These are phyloP conservation scores for Lasioglossum zephyrum DNA, from an alignment of 2,888 invertebrate species.

Conservation along the genomic window DNA sequence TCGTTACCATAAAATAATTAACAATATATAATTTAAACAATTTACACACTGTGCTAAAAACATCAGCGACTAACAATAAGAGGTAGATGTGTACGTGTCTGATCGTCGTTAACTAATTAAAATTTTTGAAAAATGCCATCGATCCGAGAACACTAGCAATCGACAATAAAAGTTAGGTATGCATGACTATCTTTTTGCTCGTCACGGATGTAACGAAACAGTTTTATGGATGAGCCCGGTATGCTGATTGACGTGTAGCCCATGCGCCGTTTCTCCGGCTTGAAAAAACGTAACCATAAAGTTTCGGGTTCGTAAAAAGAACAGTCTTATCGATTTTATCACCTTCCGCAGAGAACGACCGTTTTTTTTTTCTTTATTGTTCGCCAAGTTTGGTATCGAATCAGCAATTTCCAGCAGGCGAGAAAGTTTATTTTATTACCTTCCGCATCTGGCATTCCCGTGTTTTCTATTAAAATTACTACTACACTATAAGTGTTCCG, in stretches of 20 bases:
- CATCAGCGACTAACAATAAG: background rate
- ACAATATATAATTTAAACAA: background rate
- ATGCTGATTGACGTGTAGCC: background rate
- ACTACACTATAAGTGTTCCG: background rate
- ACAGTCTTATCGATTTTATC: slow-evolving; percentile 6
- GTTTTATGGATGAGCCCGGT: slow-evolving; percentile 2
- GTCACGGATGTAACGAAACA: background rate
- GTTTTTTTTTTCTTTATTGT: background rate
- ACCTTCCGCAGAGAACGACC: background rate
- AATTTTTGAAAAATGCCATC: background rate
- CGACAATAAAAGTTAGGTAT: background rate
- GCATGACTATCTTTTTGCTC: background rate
- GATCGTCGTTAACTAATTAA: background rate
- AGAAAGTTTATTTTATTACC: background rate
- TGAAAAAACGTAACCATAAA: slow-evolving; percentile 2
- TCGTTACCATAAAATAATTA: background rate
- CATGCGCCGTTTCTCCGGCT: background rate
- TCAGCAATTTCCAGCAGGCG: background rate
- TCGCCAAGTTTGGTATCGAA: background rate
- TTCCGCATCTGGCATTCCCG: background rate
- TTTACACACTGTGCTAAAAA: background rate
- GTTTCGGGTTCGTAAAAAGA: background rate
- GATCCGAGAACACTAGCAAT: background rate
- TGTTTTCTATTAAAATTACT: background rate
- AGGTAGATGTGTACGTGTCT: too few relatives aligned